Percentiles rank a stretch among this genome's conserved stretches.
Evolutionary conservation across 2,888 invertebrate genomes (phyloP).

Genomic region (Acronicta psi): DNA sequence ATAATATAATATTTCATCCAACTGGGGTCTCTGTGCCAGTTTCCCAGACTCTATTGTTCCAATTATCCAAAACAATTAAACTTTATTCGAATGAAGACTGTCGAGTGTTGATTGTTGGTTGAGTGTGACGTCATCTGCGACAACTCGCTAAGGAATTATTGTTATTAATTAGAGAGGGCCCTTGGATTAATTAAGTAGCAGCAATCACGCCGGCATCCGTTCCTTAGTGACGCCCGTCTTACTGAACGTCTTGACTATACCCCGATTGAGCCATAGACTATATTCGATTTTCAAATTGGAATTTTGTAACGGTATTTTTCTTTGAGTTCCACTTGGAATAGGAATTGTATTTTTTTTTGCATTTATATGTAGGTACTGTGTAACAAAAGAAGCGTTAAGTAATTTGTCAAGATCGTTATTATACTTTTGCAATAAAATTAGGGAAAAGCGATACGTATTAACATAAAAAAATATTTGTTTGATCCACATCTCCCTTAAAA

Average conservation of each 20-base stretch:
- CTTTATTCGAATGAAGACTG: slow-evolving; percentile 70
- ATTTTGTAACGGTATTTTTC: slow-evolving; percentile 5
- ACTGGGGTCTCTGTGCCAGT: slow-evolving; percentile 47
- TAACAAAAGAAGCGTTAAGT: too few species aligned
- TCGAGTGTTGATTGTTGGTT: slow-evolving; percentile 58
- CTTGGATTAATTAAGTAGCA: slow-evolving; percentile 87
- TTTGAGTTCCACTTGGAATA: slow-evolving; percentile 9
- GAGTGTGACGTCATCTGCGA: slow-evolving; percentile 81
- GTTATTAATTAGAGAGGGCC: slow-evolving; percentile 87
- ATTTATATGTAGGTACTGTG: too few species aligned
- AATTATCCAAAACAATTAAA: slow-evolving; percentile 68
- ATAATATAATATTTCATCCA: slow-evolving; percentile 50
- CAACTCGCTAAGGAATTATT: slow-evolving; percentile 81
- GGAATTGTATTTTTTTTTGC: too few species aligned
- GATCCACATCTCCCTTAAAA: too few species aligned
- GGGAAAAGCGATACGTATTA: too few species aligned
- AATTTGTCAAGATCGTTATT: too few species aligned
- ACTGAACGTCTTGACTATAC: slow-evolving; percentile 85
- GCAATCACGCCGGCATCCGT: slow-evolving; percentile 85
- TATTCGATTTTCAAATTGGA: slow-evolving; percentile 10
- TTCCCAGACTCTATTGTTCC: slow-evolving; percentile 60
- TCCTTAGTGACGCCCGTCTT: slow-evolving; percentile 78
- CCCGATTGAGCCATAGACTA: slow-evolving; percentile 56
- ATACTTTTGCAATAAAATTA: too few species aligned
- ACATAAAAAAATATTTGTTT: too few species aligned